A percentile compares a stretch with the other conserved stretches of the same genome.
These are phyloP conservation scores for Centropyge bicolor DNA, from an alignment of 2,797 vertebrate genomes.

Conservation along the genomic window DNA sequence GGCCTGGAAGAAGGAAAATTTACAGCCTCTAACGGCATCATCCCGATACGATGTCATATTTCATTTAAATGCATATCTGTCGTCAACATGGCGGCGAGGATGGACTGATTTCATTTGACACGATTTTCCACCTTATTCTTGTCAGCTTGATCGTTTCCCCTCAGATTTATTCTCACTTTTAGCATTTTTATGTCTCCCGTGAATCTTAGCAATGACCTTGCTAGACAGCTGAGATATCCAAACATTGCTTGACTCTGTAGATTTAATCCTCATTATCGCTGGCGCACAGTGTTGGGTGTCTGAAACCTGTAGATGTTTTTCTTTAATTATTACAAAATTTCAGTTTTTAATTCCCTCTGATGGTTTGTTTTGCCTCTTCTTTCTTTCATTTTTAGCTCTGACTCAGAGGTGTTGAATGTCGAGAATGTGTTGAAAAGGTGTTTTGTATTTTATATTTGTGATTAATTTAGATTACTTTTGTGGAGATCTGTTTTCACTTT, in stretches of 20 bases:
- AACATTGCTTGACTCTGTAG: not conserved
- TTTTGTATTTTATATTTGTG: not conserved
- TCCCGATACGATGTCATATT: constrained; percentile 7
- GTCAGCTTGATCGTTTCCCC: constrained; percentile 23
- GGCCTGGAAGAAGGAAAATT: constrained; percentile 3
- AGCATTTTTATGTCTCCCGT: constrained; percentile 32
- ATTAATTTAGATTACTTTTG: not conserved
- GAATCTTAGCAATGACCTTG: constrained; percentile 37
- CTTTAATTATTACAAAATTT: not conserved
- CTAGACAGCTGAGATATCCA: not conserved
- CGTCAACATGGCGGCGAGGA: not conserved
- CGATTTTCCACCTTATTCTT: constrained; percentile 16
- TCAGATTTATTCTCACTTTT: constrained; percentile 41
- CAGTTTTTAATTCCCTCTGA: too few species aligned
- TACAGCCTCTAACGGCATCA: not conserved
- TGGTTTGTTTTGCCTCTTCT: not conserved
- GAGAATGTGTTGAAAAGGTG: not conserved
- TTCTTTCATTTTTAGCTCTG: not conserved
- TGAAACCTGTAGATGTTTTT: not conserved
- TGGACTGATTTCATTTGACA: constrained; percentile 38
- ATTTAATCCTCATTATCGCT: constrained; percentile 4
- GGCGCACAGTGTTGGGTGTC: not conserved
- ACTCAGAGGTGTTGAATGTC: not conserved
- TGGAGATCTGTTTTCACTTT: not conserved
- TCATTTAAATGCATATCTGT: constrained; percentile 29